Percentiles rank a stretch among this genome's conserved stretches.
Conservation (phyloP, 2,113 vertebrate genomes). For the Phycodurus eques region DNA sequence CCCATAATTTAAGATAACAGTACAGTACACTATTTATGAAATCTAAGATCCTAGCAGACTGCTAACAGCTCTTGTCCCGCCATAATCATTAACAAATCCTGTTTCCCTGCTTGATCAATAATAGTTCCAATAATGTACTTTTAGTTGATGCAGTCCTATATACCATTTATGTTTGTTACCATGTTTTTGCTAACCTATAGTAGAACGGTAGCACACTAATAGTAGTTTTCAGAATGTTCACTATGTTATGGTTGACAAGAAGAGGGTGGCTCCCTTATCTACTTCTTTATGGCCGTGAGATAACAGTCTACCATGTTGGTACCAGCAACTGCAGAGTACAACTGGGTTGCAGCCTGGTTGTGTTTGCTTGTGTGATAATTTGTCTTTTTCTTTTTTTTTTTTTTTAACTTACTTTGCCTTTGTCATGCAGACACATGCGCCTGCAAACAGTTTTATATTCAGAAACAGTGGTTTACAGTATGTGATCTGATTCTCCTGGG, state of each 20-base stretch:
- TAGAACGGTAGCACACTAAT: not conserved
- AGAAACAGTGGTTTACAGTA: slow-evolving; percentile 13
- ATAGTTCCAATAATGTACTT: too few species aligned
- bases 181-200: not conserved
- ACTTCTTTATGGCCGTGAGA: slow-evolving; percentile 19
- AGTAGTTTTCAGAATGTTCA: not conserved
- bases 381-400: not conserved
- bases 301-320: slow-evolving; percentile 23
- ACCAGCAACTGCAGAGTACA: slow-evolving; percentile 10
- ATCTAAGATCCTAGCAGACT: too few species aligned
- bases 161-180: too few species aligned
- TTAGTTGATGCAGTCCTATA: too few species aligned
- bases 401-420: slow-evolving; percentile 34
- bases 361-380: not conserved
- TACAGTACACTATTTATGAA: too few species aligned
- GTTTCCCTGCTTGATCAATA: too few species aligned
- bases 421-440: slow-evolving; percentile 29
- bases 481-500: slow-evolving; percentile 2
- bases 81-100: too few species aligned
- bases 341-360: not conserved
- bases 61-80: too few species aligned
- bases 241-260: not conserved
- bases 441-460: slow-evolving; percentile 23
- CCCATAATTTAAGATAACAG: too few species aligned
- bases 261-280: slow-evolving; percentile 20